Evolutionary conservation across 2,113 vertebrate genomes (phyloP), one percentile per base, ranked within the genome.

Genomic region (Arenaria interpres): DNA sequence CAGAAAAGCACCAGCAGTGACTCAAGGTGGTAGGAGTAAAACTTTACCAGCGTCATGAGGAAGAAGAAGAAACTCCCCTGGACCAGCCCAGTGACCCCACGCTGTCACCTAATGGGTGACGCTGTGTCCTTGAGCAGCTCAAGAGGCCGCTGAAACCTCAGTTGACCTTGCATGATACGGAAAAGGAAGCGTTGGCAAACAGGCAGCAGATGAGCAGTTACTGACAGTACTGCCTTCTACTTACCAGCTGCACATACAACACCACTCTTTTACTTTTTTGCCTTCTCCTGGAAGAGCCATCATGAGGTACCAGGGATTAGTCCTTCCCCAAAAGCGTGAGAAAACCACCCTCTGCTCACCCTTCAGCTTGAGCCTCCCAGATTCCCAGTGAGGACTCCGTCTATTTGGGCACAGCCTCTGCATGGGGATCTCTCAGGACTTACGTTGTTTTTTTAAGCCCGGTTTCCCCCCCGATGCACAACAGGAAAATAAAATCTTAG

Each of bases 111-210:
- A 25, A 33, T 3, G 9, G 60, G 35, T 43, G 64, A 54, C 6
- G 8, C 21, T 1, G 4, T 3, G 2, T 0, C 59, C 43, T 5
- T 5, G 59, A 35, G 32, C 67, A 35, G 32, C 4, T 12, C 4
- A 35, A 11, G 27, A 7, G 28, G 57, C 46, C 27, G 62, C 75
- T 48, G 45, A 48, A 84, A 54, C 74, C 57, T 22, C 4, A 0
- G 0, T 2, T 27, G 35, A 57, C 63, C 39, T 57, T 13, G 11
- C 0, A 0, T 0, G 27, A 45, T 7, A 30, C 0, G 0, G 59
- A 25, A 50, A 32, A 22, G 33, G 54, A 93, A 56, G 12, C 0
- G 0, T 5, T 50, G 9, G 5, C 43, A 43, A 88, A 60, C 48
- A 28, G 59, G 81, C 27, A 7, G 7, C 4, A 9, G 5, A 59